Conservation (phyloP, 2,888 invertebrate genomes). For the Rotaria sp. region DNA sequence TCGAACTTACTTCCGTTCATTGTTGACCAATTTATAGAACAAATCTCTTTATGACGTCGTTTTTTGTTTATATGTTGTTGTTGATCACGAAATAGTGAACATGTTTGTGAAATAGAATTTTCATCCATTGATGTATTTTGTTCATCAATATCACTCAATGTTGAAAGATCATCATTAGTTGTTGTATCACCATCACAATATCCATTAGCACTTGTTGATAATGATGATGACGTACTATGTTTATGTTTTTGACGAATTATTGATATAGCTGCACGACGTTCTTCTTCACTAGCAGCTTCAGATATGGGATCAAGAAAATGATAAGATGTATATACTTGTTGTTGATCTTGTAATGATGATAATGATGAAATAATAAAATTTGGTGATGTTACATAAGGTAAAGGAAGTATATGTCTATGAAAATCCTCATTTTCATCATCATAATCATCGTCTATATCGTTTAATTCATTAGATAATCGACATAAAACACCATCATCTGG, state of each 20-base stretch:
- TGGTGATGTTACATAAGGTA: neutral
- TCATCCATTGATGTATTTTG: neutral
- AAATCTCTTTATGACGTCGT: neutral
- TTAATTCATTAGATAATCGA: neutral
- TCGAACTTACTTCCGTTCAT: neutral
- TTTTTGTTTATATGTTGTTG: neutral
- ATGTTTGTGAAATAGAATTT: neutral
- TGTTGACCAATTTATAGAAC: neutral
- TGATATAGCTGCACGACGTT: neutral
- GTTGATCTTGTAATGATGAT: neutral
- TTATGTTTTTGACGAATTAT: neutral
- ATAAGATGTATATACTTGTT: neutral
- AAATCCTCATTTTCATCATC: neutral
- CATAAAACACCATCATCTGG: neutral
- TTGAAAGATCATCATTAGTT: neutral
- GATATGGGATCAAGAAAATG: neutral
- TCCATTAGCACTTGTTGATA: neutral
- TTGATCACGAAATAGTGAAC: neutral
- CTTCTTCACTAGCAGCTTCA: conserved; percentile 12
- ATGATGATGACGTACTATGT: conserved; percentile 2
- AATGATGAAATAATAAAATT: neutral
- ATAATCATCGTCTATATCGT: neutral
- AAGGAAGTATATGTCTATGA: neutral
- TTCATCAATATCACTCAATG: conserved; percentile 2
- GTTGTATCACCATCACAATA: neutral